phyloP scores from a whole-genome alignment of 2,113 vertebrate species.

The Paradoxurus hermaphroditus region DNA sequence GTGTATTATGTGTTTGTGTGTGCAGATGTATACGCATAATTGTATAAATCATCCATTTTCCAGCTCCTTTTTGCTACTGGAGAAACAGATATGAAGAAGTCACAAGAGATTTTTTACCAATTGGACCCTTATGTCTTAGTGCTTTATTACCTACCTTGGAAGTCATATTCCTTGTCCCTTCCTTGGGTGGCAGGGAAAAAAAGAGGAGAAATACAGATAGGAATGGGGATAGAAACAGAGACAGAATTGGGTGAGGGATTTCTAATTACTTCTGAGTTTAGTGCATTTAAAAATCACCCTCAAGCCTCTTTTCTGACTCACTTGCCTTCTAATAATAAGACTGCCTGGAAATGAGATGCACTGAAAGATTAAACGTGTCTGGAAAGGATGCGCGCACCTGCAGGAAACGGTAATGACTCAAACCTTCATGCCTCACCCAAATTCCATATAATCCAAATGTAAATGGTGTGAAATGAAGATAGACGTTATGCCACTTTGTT shows the following conservation, averaged over 20 bases:
- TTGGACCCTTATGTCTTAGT: neutral
- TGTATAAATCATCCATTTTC: neutral
- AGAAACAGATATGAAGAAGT: neutral
- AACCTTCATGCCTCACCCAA: neutral
- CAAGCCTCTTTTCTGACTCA: constrained; percentile 22
- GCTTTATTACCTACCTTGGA: neutral
- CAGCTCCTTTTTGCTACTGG: neutral
- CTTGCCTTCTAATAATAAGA: neutral
- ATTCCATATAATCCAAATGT: constrained; percentile 52
- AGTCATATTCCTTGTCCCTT: neutral
- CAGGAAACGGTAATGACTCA: constrained; percentile 43
- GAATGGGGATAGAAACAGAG: neutral
- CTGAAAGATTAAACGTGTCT: neutral
- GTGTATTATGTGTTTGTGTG: neutral
- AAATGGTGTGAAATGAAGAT: constrained; percentile 63
- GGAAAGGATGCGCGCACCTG: constrained; percentile 27
- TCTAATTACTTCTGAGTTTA: neutral
- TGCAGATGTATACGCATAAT: neutral
- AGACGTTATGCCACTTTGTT: constrained; percentile 26
- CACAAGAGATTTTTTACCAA: neutral
- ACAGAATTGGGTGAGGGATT: neutral
- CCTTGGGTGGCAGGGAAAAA: neutral
- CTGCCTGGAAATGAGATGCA: constrained; percentile 21
- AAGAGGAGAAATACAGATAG: neutral
- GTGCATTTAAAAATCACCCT: neutral